These are phyloP conservation scores for Clostera curtula DNA, from an alignment of 2,888 invertebrate genomes.

Conservation along the genomic window DNA sequence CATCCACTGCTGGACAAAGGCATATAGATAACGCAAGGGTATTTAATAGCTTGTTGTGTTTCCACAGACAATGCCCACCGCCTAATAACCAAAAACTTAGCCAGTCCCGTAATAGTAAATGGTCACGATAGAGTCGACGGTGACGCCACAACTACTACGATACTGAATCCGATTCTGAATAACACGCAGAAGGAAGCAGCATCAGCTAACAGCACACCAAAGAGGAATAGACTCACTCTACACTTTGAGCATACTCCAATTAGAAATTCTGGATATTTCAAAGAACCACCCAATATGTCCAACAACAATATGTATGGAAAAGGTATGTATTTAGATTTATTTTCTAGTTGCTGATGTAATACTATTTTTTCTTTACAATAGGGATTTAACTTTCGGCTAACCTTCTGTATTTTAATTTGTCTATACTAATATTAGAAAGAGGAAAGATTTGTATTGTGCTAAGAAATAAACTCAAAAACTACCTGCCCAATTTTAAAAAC, in stretches of 20 bases:
- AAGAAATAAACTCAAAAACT: too few relatives aligned
- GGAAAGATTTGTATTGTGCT: too few relatives aligned
- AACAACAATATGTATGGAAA: slow-evolving; percentile 48
- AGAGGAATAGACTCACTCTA: slow-evolving; percentile 79
- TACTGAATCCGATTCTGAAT: slow-evolving; percentile 22
- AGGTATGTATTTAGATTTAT: slow-evolving; percentile 33
- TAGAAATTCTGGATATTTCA: slow-evolving; percentile 82
- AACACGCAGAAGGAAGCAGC: slow-evolving; percentile 40
- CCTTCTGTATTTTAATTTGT: too few relatives aligned
- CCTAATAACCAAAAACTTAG: slow-evolving; percentile 56
- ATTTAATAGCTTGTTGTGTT: too few relatives aligned
- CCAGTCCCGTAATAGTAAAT: slow-evolving; percentile 51
- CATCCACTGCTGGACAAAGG: too few relatives aligned
- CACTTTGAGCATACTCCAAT: slow-evolving; percentile 82
- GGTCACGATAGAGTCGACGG: slow-evolving; percentile 54
- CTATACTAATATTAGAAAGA: too few relatives aligned
- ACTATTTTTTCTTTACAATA: neutral
- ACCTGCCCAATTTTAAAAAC: too few relatives aligned
- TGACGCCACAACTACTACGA: slow-evolving; percentile 30
- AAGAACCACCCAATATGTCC: slow-evolving; percentile 77
- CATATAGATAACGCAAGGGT: too few relatives aligned
- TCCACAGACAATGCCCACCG: slow-evolving; percentile 87
- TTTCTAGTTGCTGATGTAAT: neutral
- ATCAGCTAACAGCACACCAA: slow-evolving; percentile 68
- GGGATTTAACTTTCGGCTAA: too few relatives aligned